Conservation (phyloP, 1,140 invertebrate genomes). For the Aphis craccivora region DNA sequence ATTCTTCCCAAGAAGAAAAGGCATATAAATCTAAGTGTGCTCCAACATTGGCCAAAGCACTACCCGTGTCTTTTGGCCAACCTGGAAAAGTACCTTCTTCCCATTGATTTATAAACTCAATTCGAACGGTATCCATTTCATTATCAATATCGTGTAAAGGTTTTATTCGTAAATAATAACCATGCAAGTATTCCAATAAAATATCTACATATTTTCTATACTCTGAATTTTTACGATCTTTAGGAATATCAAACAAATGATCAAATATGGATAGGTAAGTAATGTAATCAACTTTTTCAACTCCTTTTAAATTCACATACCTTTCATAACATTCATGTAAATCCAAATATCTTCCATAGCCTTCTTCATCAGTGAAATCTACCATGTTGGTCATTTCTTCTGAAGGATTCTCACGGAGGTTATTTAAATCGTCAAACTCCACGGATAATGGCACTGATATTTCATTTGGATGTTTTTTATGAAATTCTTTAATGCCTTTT, state of each 20-base stretch:
- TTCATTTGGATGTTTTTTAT: slow-evolving; percentile 95
- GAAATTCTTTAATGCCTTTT: slow-evolving; percentile 95
- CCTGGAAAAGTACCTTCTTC: slow-evolving; percentile 88
- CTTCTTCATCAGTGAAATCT: slow-evolving; percentile 99
- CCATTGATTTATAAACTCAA: slow-evolving; percentile 90
- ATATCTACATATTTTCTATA: slow-evolving; percentile 88
- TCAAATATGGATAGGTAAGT: slow-evolving; percentile 94
- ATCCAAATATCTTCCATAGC: slow-evolving; percentile 98
- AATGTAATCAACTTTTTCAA: slow-evolving; percentile 97
- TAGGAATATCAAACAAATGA: slow-evolving; percentile 93
- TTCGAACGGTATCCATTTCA: slow-evolving; percentile 79
- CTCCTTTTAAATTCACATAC: slow-evolving; percentile 96
- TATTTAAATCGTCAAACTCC: slow-evolving; percentile 94
- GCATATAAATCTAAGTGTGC: slow-evolving; percentile 96
- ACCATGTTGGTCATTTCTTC: slow-evolving; percentile 83
- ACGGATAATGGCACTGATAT: slow-evolving; percentile 94
- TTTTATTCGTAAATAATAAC: slow-evolving; percentile 86
- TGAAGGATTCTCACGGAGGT: slow-evolving; percentile 84
- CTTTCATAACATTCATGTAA: slow-evolving; percentile 97
- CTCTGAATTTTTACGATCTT: slow-evolving; percentile 92
- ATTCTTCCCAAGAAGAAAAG: slow-evolving; percentile 97
- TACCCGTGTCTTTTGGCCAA: slow-evolving; percentile 96
- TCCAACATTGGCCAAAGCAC: slow-evolving; percentile 89
- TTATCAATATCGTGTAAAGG: slow-evolving; percentile 87
- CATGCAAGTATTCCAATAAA: slow-evolving; percentile 87